Conservation (phyloP, 2,888 invertebrate genomes). For the Cantharis rustica region DNA sequence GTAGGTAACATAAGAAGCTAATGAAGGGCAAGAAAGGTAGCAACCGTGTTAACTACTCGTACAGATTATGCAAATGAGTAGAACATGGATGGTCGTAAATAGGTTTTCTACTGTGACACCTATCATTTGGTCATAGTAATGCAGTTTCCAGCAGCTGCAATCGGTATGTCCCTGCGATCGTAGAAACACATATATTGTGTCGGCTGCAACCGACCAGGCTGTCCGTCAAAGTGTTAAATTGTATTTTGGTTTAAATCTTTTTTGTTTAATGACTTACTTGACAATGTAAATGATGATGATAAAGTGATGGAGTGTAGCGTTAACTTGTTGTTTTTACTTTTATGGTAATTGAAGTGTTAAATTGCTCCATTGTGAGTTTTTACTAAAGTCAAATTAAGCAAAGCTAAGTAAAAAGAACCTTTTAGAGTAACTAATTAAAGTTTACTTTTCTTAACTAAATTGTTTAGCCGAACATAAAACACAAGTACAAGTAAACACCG, state of each 20-base stretch:
- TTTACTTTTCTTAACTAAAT: not conserved
- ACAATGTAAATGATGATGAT: not conserved
- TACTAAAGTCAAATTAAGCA: not conserved
- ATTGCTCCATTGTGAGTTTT: not conserved
- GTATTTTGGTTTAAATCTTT: not conserved
- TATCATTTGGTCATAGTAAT: not conserved
- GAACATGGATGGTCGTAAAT: not conserved
- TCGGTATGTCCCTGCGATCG: not conserved
- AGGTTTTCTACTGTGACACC: not conserved
- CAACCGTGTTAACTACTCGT: not conserved
- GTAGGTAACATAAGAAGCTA: too few relatives aligned
- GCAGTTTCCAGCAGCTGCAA: not conserved
- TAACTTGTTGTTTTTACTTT: not conserved
- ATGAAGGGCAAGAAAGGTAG: not conserved
- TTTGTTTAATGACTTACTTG: not conserved
- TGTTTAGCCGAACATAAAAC: not conserved
- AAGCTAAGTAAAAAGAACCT: not conserved
- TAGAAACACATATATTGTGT: not conserved
- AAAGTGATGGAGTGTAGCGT: not conserved
- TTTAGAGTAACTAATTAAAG: not conserved
- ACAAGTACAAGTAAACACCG: slow-evolving; percentile 14
- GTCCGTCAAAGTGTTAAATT: not conserved
- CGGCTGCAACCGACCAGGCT: not conserved
- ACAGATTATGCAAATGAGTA: not conserved
- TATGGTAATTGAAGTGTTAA: not conserved